phyloP scores from a whole-genome alignment of 2,797 vertebrate species.

The Cirrhinus molitorella region DNA sequence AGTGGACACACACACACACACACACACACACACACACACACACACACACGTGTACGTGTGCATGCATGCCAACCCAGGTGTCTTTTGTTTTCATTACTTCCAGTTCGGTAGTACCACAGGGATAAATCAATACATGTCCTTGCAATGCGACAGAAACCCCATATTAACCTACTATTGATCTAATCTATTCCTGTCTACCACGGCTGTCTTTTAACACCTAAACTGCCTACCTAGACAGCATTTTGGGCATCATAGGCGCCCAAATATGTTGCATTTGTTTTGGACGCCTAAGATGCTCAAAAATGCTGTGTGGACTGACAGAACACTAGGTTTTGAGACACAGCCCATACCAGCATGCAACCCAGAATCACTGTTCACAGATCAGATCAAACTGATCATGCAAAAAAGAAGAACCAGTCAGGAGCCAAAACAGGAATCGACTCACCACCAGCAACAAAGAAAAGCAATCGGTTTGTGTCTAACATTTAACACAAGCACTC shows the following conservation, averaged over 20 bases:
- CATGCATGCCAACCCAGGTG: conserved; percentile 51
- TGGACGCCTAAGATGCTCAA: background rate
- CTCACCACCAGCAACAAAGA: conserved; percentile 6
- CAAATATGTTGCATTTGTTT: background rate
- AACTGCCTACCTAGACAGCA: background rate
- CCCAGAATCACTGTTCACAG: background rate
- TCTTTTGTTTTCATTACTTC: conserved; percentile 47
- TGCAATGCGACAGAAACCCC: background rate
- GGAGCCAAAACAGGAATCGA: background rate
- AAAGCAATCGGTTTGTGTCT: background rate
- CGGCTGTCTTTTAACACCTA: background rate
- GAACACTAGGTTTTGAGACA: background rate
- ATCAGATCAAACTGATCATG: conserved; percentile 9
- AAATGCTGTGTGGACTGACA: background rate
- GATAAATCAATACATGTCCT: background rate
- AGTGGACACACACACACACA: conserved; percentile 51
- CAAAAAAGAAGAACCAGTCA: conserved; percentile 7
- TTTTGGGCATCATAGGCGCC: background rate
- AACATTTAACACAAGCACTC: background rate
- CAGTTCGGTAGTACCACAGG: conserved; percentile 35
- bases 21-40: conserved; percentile 56
- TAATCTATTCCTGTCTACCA: background rate
- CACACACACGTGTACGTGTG: conserved; percentile 58
- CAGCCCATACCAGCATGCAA: background rate
- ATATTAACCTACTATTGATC: background rate